Evolutionary conservation across 2,797 vertebrate species (phyloP), one percentile per base, ranked within the genome.

Genomic region (Spinibarbus caldwelli): DNA sequence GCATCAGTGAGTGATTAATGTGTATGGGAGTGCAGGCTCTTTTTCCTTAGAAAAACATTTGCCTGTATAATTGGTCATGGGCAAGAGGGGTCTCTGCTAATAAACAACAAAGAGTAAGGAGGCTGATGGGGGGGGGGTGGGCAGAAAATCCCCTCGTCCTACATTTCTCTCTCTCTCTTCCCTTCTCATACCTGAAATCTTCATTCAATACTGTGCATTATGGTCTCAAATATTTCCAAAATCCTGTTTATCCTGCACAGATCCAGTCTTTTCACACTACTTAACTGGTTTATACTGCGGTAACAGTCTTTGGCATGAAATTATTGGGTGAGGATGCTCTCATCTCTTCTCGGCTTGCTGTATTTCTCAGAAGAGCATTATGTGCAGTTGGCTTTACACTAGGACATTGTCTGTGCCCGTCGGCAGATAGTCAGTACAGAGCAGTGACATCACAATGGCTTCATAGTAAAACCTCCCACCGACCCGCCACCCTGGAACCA

Each of bases 1-100:
- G 80, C 83, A 90, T 87, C 85, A 38, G 43, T 36, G 38, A 81
- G 72, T 89, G 89, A 89, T 93, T 91, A 87, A 92, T 85, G 84
- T 29, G 34, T 64, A 64, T 78, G 59, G 78, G 87, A 89, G 87
- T 87, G 75, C 73, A 86, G 83, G 86, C 90, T 88, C 88, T 87
- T 77, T 90, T 87, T 90, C 85, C 81, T 82, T 87, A 72, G 82
- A 71, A 88, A 90, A 92, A 91, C 89, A 89, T 91, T 89, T 90
- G 87, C 86, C 73, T 78, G 83, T 92, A 86, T 91, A 90, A 91
- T 89, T 90, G 86, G 80, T 80, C 82, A 84, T 84, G 79, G 86
- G 71, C 62, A 54, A 76, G 67, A 83, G 70, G 84, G 76, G 29
- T 67, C 83, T 88, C 86, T 73, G 79, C 85, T 86, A 86, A 89